Base-by-base conservation (phyloP, 2,113 vertebrate species). In the Xyliphius kryptos region DNA sequence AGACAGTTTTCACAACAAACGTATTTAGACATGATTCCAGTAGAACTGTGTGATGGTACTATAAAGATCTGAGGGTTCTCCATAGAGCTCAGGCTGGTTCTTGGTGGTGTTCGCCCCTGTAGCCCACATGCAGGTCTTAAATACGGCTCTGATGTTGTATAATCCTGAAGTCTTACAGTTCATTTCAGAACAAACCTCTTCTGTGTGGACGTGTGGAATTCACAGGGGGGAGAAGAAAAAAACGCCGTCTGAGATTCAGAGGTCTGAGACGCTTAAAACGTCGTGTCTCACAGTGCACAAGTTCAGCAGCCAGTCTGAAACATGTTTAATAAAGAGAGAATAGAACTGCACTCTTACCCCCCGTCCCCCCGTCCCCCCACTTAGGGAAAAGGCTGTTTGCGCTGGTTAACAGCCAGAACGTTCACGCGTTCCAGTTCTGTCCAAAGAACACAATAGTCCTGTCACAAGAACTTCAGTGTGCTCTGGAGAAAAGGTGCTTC, bases 321-420 rank as follows among this genome's bases (percentile, higher is more conserved):
- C 47, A 56, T 67, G 56, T 67, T 67, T 67, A 67, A 60, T 67
- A 67, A 67, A 52, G 56, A 38, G 13, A 47, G 15, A 67, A 32
- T 32, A 44, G 46, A 44, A 13, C 14, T 60, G 48, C 55, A 67
- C 22, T 15, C 20, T 49, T 12, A 22, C 22, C 36, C 15, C 13
- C 32, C 47, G 4, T 5, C 22, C 3, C 22, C 50, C 12, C 43
- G 6, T 1, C 56, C 14, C 15, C 14, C 8, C 20, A 46, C 56
- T 60, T 37, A 60, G 56, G 38, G 22, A 59, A 58, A 36, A 22
- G 56, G 16, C 48, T 66, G 37, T 44, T 57, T 52, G 55, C 8
- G 21, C 47, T 51, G 56, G 15, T 59, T 67, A 67, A n/a, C 59
- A 40, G 65, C 49, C 48, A 36, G 48, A 37, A 49, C 13, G 57